These are phyloP conservation scores for Odobenus rosmarus DNA, from an alignment of 2,113 vertebrate genomes.

Conservation along the genomic window DNA sequence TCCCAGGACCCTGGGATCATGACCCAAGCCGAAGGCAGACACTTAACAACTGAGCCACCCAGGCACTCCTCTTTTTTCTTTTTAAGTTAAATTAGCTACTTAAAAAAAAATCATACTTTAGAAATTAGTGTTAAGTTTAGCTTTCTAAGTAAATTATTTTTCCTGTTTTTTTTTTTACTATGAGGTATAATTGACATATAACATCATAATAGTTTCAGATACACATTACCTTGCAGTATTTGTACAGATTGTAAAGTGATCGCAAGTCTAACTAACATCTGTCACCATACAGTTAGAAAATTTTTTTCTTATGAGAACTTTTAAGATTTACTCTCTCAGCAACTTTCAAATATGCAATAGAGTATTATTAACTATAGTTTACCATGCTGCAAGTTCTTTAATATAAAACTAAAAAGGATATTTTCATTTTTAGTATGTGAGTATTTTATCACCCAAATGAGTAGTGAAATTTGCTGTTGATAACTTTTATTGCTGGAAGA, in stretches of 20 bases:
- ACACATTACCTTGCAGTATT: not conserved
- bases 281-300: too few species aligned
- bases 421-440: not conserved
- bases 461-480: not conserved
- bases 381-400: not conserved
- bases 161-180: not conserved
- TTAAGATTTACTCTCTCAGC: too few species aligned
- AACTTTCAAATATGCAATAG: too few species aligned
- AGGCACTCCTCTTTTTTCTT: not conserved
- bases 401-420: slow-evolving; percentile 8
- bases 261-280: too few species aligned
- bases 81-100: not conserved
- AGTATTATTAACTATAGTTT: not conserved
- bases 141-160: not conserved
- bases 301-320: too few species aligned
- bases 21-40: too few species aligned
- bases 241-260: not conserved
- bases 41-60: too few species aligned
- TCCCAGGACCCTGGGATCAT: too few species aligned
- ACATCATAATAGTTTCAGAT: not conserved
- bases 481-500: slow-evolving; percentile 9
- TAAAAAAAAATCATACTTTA: slow-evolving; percentile 27
- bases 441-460: not conserved
- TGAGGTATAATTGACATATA: not conserved
- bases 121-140: not conserved